Evolutionary conservation across 2,113 vertebrate genomes (phyloP).

Genomic region (Oxyura jamaicensis): DNA sequence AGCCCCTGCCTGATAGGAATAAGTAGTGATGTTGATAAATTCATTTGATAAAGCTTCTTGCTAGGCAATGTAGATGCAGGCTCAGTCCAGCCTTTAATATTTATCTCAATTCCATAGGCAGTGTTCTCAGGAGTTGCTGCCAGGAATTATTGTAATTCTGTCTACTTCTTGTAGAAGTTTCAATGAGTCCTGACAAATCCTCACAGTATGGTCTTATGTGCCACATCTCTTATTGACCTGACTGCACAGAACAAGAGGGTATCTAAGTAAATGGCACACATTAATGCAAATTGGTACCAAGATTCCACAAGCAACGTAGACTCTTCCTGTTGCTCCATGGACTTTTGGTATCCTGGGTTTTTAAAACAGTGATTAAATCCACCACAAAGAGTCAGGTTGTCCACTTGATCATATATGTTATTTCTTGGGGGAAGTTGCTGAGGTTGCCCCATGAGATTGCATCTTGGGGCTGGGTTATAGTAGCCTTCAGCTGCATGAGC

Average conservation of each 20-base stretch:
- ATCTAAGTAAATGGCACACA: background rate
- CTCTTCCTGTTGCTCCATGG: background rate
- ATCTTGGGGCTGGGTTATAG: background rate
- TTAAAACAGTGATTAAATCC: background rate
- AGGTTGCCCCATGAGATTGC: background rate
- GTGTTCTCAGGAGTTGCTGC: background rate
- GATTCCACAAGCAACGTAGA: background rate
- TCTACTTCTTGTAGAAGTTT: background rate
- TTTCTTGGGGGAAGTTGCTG: background rate
- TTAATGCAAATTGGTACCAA: background rate
- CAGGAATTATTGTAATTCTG: background rate
- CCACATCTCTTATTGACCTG: background rate
- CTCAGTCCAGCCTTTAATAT: background rate
- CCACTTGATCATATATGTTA: background rate
- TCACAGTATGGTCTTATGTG: rapidly evolving
- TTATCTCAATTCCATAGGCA: background rate
- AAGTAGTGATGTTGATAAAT: conserved; percentile 8
- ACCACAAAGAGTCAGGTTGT: rapidly evolving
- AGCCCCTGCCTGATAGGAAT: background rate
- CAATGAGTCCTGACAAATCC: background rate
- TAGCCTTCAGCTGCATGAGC: background rate
- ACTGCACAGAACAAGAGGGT: background rate
- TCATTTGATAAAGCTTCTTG: conserved; percentile 34
- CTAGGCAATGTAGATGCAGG: conserved; percentile 12
- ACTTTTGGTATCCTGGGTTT: background rate